These are phyloP conservation scores for Coturnix japonica DNA, from an alignment of 2,113 vertebrate genomes.

Conservation along the genomic window DNA sequence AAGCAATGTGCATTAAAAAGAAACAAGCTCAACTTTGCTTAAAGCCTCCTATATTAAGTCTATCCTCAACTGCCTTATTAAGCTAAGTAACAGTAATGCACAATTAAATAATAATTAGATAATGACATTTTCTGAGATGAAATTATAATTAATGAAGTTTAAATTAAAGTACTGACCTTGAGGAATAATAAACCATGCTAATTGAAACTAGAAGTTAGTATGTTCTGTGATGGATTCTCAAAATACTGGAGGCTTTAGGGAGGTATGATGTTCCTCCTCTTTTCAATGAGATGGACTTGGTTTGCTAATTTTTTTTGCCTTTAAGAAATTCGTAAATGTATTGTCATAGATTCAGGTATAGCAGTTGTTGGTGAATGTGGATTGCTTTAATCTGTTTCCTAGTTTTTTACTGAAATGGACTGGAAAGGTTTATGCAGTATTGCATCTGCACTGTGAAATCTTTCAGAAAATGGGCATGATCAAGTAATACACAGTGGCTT, in stretches of 20 bases:
- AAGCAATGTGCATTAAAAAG: not conserved
- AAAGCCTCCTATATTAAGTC: not conserved
- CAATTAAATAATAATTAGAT: constrained; percentile 38
- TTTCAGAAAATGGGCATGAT: not conserved
- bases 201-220: constrained; percentile 14
- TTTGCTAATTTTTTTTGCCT: not conserved
- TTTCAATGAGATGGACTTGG: not conserved
- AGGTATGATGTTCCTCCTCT: not conserved
- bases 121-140: constrained; percentile 16
- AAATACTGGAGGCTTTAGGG: not conserved
- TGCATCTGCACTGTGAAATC: not conserved
- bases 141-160: constrained; percentile 39
- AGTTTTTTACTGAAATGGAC: not conserved
- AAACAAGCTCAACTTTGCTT: not conserved
- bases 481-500: not conserved
- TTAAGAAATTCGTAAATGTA: not conserved
- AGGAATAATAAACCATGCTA: not conserved
- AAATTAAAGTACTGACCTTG: constrained; percentile 35
- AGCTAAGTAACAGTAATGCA: not conserved
- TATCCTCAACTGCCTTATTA: not conserved
- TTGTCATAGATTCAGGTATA: not conserved
- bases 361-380: not conserved
- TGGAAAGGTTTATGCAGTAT: not conserved
- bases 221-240: not conserved
- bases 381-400: not conserved